Evolutionary conservation across 2,888 invertebrate genomes (phyloP).

Genomic region (Rhorus exstirpatorius): DNA sequence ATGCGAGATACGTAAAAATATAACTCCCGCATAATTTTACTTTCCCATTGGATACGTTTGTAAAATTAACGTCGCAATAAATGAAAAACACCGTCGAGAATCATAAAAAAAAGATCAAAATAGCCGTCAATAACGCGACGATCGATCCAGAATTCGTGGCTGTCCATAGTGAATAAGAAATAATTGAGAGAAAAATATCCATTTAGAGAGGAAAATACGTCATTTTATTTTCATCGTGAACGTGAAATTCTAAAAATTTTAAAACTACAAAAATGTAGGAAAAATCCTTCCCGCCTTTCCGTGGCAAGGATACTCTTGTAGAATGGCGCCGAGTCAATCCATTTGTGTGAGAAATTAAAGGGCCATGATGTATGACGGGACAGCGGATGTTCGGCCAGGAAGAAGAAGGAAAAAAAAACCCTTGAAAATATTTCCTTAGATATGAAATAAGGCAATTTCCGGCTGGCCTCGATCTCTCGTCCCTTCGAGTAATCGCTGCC

Average conservation of each 20-base stretch:
- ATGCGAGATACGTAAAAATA: no score
- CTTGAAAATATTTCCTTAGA: constrained; percentile 25
- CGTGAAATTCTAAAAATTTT: neutral
- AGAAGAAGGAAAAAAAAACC: constrained; percentile 8
- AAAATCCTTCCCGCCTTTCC: neutral
- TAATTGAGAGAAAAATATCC: no score
- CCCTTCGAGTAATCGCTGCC: constrained; percentile 33
- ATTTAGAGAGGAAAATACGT: neutral
- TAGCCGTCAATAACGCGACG: no score
- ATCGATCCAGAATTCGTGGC: no score
- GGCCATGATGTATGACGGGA: neutral
- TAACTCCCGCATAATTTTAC: no score
- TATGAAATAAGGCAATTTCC: constrained; percentile 48
- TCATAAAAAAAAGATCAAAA: no score
- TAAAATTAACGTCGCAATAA: no score
- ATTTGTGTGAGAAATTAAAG: neutral
- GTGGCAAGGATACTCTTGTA: neutral
- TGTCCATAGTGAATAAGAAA: no score
- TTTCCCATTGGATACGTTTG: no score
- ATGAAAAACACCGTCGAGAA: no score
- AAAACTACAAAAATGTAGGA: neutral
- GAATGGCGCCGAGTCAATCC: neutral
- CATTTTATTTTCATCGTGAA: neutral
- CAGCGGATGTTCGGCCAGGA: neutral
- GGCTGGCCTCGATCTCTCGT: constrained; percentile 24